These are phyloP conservation scores for Leptobrachium ailaonicum DNA, from an alignment of 2,113 vertebrate genomes.

Conservation along the genomic window DNA sequence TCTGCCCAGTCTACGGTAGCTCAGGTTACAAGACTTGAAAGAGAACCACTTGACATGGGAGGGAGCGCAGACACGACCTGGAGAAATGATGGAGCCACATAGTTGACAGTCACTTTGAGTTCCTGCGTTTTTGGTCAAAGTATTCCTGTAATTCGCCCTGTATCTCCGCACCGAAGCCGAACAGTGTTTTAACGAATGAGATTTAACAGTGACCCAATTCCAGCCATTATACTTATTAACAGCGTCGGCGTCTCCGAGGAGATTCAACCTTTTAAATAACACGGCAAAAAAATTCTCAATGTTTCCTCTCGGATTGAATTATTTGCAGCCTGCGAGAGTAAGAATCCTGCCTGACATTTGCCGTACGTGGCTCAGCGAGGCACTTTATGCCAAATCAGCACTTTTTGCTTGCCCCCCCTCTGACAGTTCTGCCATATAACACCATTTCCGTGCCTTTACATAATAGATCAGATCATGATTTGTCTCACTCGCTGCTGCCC, in stretches of 20 bases:
- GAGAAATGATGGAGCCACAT: too few species aligned
- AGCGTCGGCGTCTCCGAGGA: background rate
- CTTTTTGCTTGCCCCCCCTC: background rate
- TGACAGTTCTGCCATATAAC: background rate
- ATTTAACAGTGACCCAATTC: background rate
- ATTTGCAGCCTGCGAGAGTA: background rate
- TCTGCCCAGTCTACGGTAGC: too few species aligned
- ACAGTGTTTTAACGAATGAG: background rate
- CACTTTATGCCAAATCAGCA: background rate
- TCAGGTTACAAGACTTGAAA: too few species aligned
- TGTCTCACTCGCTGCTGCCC: background rate
- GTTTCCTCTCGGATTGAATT: background rate
- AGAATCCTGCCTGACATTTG: conserved; percentile 1
- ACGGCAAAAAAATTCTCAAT: background rate
- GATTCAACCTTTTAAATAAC: background rate
- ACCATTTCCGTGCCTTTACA: background rate
- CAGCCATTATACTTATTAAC: background rate
- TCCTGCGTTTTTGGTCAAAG: too few species aligned
- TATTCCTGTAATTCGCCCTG: too few species aligned
- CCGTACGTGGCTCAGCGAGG: background rate
- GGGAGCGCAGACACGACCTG: too few species aligned
- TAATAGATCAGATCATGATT: background rate
- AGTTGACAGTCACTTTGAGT: too few species aligned
- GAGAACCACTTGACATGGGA: too few species aligned
- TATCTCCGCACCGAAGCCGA: too few species aligned